These are phyloP conservation scores for Ranitomeya imitator DNA, from an alignment of 2,113 vertebrate genomes.

Conservation along the genomic window DNA sequence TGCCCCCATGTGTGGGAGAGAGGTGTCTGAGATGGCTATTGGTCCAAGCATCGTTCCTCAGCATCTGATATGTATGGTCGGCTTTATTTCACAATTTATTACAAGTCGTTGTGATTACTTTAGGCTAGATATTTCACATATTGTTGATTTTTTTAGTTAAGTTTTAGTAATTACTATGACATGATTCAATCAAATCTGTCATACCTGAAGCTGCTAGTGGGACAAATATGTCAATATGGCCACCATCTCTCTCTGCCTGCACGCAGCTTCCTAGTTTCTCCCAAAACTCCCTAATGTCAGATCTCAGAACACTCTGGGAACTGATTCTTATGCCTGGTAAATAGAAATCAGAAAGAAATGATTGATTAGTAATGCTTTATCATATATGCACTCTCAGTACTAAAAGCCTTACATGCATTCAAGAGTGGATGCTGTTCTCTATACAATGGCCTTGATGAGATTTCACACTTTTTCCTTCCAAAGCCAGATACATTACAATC, in stretches of 20 bases:
- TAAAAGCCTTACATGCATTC: too few species aligned
- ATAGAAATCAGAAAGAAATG: not conserved
- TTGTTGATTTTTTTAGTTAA: too few species aligned
- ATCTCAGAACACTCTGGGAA: conserved; percentile 69
- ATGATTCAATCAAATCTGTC: not conserved
- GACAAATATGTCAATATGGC: conserved; percentile 79
- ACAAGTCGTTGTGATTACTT: not conserved
- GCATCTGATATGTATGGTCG: too few species aligned
- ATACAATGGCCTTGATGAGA: too few species aligned
- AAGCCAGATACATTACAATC: too few species aligned
- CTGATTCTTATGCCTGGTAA: conserved; percentile 72
- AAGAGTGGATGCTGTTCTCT: too few species aligned
- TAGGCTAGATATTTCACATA: not conserved
- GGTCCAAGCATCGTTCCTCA: too few species aligned
- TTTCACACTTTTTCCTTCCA: too few species aligned
- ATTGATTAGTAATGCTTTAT: not conserved
- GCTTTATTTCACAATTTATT: too few species aligned
- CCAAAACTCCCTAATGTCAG: conserved; percentile 81
- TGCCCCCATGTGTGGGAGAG: too few species aligned
- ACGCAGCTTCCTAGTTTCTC: conserved; percentile 76
- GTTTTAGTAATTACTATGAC: not conserved
- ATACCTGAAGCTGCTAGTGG: conserved; percentile 83
- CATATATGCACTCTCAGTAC: not conserved
- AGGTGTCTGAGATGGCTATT: too few species aligned
- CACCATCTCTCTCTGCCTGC: conserved; percentile 69